These are phyloP conservation scores for Stichodactyla mertensii DNA, from an alignment of 64 coral and sea anemone genomes.

Conservation along the genomic window DNA sequence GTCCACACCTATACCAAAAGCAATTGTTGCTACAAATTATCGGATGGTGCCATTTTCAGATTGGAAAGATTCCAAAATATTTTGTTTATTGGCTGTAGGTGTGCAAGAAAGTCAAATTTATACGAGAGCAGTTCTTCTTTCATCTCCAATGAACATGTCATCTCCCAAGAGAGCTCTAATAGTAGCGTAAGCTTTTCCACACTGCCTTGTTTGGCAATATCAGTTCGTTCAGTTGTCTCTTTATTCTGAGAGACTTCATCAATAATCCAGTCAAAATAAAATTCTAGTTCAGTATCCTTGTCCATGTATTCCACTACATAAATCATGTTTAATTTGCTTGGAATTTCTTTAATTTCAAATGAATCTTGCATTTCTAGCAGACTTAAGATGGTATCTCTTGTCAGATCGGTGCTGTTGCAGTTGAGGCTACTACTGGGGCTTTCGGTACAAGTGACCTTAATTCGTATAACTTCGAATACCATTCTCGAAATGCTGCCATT, in stretches of 20 bases:
- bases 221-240: slow-evolving; percentile 44
- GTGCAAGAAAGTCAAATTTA: slow-evolving; percentile 35
- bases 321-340: slow-evolving; percentile 52
- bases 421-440: slow-evolving; percentile 28
- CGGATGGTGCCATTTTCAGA: slow-evolving; percentile 29
- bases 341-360: slow-evolving; percentile 53
- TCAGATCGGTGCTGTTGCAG: slow-evolving; percentile 52
- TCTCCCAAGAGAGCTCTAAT: slow-evolving; percentile 51
- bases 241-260: slow-evolving; percentile 31
- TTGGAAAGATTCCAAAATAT: slow-evolving; percentile 44
- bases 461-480: slow-evolving; percentile 36
- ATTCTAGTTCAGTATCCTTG: slow-evolving; percentile 55
- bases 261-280: slow-evolving; percentile 50
- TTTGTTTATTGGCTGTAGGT: slow-evolving; percentile 45
- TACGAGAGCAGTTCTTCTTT: not conserved
- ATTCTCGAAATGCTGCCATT: slow-evolving; percentile 59
- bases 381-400: slow-evolving; percentile 33
- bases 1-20: slow-evolving; percentile 50
- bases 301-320: slow-evolving; percentile 54
- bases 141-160: slow-evolving; percentile 17
- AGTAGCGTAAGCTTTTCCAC: slow-evolving; percentile 59
- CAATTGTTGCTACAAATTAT: slow-evolving; percentile 48
- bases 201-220: slow-evolving; percentile 81
- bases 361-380: slow-evolving; percentile 47
- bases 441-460: slow-evolving; percentile 39